A percentile compares a stretch with the other conserved stretches of the same genome.
Conservation (phyloP, 2,888 invertebrate species). For the Clusia tigrina region DNA sequence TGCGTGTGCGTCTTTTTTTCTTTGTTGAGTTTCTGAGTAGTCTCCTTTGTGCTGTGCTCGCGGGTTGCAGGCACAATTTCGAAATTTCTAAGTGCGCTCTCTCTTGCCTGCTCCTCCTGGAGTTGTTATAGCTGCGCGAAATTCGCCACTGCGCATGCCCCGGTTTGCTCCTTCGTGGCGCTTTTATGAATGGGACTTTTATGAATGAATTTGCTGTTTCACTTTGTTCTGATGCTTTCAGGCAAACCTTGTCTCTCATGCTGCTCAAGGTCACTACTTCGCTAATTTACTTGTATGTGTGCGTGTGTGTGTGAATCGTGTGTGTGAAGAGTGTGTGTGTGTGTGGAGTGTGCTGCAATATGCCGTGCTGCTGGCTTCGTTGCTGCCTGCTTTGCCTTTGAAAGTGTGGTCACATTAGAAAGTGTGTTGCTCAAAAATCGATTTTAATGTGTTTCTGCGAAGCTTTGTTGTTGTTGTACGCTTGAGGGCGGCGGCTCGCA, state of each 20-base stretch:
- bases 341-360: no score
- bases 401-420: no score
- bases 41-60: constrained; percentile 45
- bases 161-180: background rate
- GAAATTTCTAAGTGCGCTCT: constrained; percentile 8
- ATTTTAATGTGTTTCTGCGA: no score
- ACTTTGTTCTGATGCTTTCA: background rate
- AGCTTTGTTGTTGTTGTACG: no score
- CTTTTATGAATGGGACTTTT: constrained; percentile 36
- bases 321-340: no score
- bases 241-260: background rate
- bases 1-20: background rate
- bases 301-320: background rate
- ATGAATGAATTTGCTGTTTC: constrained; percentile 40
- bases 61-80: constrained; percentile 28
- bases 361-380: no score
- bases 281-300: background rate
- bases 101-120: constrained; percentile 31
- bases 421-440: no score
- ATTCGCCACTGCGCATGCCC: background rate
- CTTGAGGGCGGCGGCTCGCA: no score
- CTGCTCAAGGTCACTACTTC: background rate
- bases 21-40: constrained; percentile 31
- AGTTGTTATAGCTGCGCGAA: constrained; percentile 7
- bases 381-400: no score